Base-by-base conservation (phyloP, 2,888 invertebrate species). In the Agonum fuliginosum region DNA sequence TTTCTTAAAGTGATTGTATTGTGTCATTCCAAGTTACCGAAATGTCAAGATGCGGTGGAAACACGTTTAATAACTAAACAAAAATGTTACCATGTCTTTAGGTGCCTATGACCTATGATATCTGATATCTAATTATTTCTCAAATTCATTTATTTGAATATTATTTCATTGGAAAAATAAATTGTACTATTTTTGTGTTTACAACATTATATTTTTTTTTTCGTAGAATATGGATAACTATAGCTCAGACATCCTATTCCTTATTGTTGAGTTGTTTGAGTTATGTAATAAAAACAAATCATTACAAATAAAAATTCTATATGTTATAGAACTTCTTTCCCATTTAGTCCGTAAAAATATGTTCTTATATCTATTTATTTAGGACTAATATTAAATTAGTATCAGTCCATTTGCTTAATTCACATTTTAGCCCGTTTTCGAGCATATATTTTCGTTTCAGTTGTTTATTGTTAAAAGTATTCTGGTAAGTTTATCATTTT, bases 71-170 rank as follows among this genome's bases (percentile, higher is more conserved):
- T 65, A 65, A 43, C 8, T 41, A 67, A 67, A 67, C 67, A 67
- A 77, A 62, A 54, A 75, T 85, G 85, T 85, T 85, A 86, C 85
- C 85, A 85, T 84, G 85, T 85, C 84, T 75, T 74, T 83, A 83
- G 85, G 85, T 83, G 83, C 83, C 83, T 82, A 82, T 81, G 82
- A 83, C 83, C 82, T 80, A 79, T 37, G 37, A 37, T 54, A 54
- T 54, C 58, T 80, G 79, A 78, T 73, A 73, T 34, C 19, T 62
- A 58, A 41, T 37, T 74, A 27, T 78, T 80, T 79, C 71, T 78
- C 69, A 79, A 79, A 74, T 78, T 80, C 79, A 76, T 78, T 78
- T 27, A 71, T 74, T 79, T 75, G 79, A 77, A 79, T 78, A 46
- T 37, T 71, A 43, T 48, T 72, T 51, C 72, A 51, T 30, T 73